phyloP scores from a whole-genome alignment of 2,113 vertebrate genomes.

The Dasyornis broadbenti region DNA sequence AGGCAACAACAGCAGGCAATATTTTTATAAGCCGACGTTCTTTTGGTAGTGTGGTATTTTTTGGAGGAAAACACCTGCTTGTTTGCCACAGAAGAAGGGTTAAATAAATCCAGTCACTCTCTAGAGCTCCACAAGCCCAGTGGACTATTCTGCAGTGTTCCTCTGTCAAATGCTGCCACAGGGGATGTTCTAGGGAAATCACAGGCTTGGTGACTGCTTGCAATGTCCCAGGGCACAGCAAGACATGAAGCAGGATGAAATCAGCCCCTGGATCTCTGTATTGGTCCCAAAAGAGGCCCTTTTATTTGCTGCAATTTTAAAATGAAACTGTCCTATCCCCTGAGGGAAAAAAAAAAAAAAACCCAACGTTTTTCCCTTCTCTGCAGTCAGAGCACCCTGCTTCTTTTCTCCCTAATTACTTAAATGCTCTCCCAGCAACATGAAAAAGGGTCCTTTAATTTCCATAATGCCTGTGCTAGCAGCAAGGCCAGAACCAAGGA shows the following conservation, averaged over 20 bases:
- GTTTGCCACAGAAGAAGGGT: background rate
- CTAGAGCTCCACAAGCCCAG: background rate
- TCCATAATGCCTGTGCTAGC: background rate
- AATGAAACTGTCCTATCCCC: background rate
- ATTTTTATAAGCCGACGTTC: background rate
- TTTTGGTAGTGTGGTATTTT: background rate
- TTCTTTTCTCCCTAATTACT: background rate
- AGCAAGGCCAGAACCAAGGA: background rate
- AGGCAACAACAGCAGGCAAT: fast-evolving
- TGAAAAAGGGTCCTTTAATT: background rate
- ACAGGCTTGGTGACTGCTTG: background rate
- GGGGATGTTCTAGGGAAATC: background rate
- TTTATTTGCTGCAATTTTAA: background rate
- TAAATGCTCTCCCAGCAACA: background rate
- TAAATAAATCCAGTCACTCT: background rate
- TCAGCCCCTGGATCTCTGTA: background rate
- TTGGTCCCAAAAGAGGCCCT: background rate
- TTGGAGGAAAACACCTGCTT: background rate
- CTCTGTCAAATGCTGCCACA: background rate
- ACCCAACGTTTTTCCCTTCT: background rate
- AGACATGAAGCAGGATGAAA: background rate
- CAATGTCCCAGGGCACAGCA: background rate
- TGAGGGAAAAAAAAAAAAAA: background rate
- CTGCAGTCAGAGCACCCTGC: background rate
- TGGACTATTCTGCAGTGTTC: background rate